A percentile compares a stretch with the other conserved stretches of the same genome.
Conservation (phyloP, 2,888 invertebrate species). For the Hirtodrosophila histrioides region DNA sequence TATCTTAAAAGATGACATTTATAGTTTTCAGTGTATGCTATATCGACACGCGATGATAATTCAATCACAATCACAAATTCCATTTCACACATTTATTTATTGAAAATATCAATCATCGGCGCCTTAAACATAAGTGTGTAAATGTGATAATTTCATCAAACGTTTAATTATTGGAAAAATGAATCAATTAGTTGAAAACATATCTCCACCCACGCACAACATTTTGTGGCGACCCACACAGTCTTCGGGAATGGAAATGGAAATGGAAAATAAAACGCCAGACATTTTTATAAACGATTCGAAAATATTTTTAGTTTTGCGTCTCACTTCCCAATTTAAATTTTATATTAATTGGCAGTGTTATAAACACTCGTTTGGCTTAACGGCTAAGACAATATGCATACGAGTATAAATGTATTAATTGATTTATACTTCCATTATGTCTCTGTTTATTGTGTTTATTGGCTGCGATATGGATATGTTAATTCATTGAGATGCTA, state of each 20-base stretch:
- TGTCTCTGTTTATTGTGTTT: conserved; percentile 4
- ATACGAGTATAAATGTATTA: conserved; percentile 23
- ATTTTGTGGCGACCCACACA: conserved; percentile 3
- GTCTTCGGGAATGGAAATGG: not conserved
- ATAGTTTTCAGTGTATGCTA: conserved; percentile 48
- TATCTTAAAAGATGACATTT: not conserved
- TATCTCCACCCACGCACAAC: conserved; percentile 13
- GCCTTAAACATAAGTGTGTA: conserved; percentile 25
- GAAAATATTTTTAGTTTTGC: conserved; percentile 72
- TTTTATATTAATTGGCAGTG: conserved; percentile 65
- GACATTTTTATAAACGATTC: conserved; percentile 79
- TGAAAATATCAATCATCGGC: conserved; percentile 57
- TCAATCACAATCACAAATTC: conserved; percentile 33
- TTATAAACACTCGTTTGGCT: conserved; percentile 41
- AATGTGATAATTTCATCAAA: conserved; percentile 43
- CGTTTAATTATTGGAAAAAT: conserved; percentile 36
- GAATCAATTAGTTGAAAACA: conserved; percentile 48
- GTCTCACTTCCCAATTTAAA: conserved; percentile 47
- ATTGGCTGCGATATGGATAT: conserved; percentile 3
- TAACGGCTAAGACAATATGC: conserved; percentile 32
- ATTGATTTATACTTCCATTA: conserved; percentile 65
- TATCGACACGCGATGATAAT: conserved; percentile 29
- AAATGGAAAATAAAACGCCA: conserved; percentile 3
- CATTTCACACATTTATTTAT: conserved; percentile 34
- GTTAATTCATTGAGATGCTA: conserved; percentile 9